Evolutionary conservation across 2,888 invertebrate species (phyloP), one percentile per base, ranked within the genome.

Genomic region (Axea sp.): DNA sequence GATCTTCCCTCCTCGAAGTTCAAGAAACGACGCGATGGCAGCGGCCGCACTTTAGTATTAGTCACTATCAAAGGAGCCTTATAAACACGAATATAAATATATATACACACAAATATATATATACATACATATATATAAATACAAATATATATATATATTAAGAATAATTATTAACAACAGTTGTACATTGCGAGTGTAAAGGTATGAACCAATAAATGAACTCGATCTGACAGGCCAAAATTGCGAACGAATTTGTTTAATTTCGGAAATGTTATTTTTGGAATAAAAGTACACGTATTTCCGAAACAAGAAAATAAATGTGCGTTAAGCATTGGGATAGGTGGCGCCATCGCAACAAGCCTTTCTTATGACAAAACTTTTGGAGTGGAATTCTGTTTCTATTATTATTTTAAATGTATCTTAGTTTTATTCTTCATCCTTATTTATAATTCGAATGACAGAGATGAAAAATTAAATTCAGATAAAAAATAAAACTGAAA

Each of bases 51-150:
- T 74, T 78, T 83, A 82, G 80, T 75, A 53, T 81, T 82, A 84
- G 82, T 84, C 77, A 76, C 83, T 83, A 82, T 82, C 79, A 79
- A 82, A 83, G 80, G 79, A 86, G 84, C 83, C 85, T 86, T 86
- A 85, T 80, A 78, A 80, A 78, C 75, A 78, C 69, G 72, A 76
- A 76, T 76, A 77, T 73, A 53, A 53, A 60, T 68, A 43, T 53
- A 59, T 59, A 60, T 53, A 51, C 15, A 51, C 14, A 77, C 65
- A 76, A 39, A 76, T 78, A 73, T 72, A 77, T 73, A 76, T 65
- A 67, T 57, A 71, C 60, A 78, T 51, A 62, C 43, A 73, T 39
- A 47, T 49, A 28, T 69, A 74, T 41, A 53, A 51, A 62, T 67
- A 74, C 33, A 59, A 55, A 69, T 43, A 39, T 37, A 37, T 37